Evolutionary conservation across 2,888 invertebrate species (phyloP).

Genomic region (Bhutanitis thaidina): DNA sequence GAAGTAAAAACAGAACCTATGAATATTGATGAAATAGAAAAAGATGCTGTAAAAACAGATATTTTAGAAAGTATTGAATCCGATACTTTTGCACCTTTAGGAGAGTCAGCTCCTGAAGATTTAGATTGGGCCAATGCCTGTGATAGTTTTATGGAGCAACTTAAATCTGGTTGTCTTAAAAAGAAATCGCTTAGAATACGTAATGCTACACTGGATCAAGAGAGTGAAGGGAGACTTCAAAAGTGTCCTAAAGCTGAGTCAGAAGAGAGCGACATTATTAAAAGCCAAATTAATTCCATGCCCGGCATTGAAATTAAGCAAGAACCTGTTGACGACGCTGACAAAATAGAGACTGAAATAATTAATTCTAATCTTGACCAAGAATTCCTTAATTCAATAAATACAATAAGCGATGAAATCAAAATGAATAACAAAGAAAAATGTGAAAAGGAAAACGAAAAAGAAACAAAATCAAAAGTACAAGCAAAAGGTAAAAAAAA

Average conservation of each 20-base stretch:
- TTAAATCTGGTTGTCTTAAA: conserved; percentile 80
- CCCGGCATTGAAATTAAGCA: conserved; percentile 37
- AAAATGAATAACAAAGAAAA: conserved; percentile 40
- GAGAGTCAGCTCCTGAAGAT: conserved; percentile 36
- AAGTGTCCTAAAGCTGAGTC: conserved; percentile 20
- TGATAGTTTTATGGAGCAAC: conserved; percentile 88
- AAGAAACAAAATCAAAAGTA: conserved; percentile 38
- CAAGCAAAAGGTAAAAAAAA: conserved; percentile 41
- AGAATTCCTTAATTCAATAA: background rate
- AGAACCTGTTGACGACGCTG: conserved; percentile 63
- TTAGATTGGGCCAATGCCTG: conserved; percentile 84
- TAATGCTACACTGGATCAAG: conserved; percentile 42
- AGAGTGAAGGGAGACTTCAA: conserved; percentile 40
- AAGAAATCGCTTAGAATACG: conserved; percentile 79
- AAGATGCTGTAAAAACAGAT: conserved; percentile 73
- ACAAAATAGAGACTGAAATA: conserved; percentile 30
- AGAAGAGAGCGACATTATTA: background rate
- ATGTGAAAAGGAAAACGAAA: conserved; percentile 42
- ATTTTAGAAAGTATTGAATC: conserved; percentile 42
- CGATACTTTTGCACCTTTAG: conserved; percentile 24
- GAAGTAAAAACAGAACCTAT: conserved; percentile 85
- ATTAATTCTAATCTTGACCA: conserved; percentile 11
- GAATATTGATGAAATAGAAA: conserved; percentile 83
- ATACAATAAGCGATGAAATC: conserved; percentile 27
- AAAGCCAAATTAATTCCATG: conserved; percentile 12